Percentiles rank a stretch among this genome's conserved stretches.
phyloP scores from a whole-genome alignment of 2,113 vertebrate genomes.

The Pygoscelis adeliae region DNA sequence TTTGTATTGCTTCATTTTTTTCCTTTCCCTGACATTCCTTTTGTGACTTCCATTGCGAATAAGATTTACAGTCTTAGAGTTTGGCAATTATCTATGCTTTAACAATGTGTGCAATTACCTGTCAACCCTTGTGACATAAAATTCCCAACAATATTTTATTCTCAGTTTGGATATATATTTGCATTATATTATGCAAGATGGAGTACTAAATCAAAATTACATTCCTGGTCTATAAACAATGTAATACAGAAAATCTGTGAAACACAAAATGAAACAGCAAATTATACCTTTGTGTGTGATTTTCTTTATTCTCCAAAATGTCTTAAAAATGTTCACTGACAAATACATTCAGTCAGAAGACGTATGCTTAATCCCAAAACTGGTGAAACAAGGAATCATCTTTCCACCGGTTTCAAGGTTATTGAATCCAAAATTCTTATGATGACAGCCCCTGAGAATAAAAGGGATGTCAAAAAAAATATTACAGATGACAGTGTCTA shows the following conservation, averaged over 20 bases:
- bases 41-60: background rate
- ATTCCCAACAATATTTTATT: background rate
- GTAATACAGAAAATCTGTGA: background rate
- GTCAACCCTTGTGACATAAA: background rate
- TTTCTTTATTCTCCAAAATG: background rate
- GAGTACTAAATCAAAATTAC: background rate
- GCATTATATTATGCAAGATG: background rate
- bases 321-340: background rate
- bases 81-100: background rate
- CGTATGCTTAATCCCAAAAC: background rate
- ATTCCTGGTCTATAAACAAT: background rate
- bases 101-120: background rate
- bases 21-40: background rate
- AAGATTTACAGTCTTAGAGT: background rate
- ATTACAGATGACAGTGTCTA: background rate
- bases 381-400: background rate
- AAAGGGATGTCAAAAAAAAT: background rate
- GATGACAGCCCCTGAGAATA: background rate
- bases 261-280: background rate
- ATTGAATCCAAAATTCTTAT: background rate
- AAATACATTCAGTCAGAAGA: background rate
- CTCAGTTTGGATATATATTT: background rate
- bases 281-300: background rate
- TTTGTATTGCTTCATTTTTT: background rate
- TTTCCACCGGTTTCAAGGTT: background rate